Conservation (phyloP, 1,140 invertebrate species). For the Rhizoglyphus robini region DNA sequence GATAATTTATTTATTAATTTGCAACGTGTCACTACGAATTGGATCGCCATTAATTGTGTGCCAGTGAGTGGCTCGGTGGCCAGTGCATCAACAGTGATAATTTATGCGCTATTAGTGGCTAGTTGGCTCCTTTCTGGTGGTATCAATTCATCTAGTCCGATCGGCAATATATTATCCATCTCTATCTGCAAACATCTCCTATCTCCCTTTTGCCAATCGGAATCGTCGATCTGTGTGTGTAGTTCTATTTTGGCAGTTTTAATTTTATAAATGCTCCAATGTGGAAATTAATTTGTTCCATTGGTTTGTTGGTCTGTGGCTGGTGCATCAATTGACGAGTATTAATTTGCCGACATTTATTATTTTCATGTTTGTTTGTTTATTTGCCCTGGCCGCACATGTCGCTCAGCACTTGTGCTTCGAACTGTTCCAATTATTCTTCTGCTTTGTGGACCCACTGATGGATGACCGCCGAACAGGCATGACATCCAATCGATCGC, state of each 20-base stretch:
- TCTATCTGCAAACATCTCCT: too few relatives aligned
- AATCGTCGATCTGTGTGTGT: neutral
- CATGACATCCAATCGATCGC: neutral
- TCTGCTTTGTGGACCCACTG: neutral
- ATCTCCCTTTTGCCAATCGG: too few relatives aligned
- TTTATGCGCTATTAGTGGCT: neutral
- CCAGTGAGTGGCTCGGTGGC: neutral
- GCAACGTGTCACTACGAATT: constrained; percentile 4
- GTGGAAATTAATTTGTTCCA: neutral
- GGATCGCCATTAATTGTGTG: constrained; percentile 5
- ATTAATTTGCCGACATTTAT: constrained; percentile 8
- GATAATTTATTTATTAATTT: constrained; percentile 16
- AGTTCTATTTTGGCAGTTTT: neutral
- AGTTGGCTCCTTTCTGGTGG: too few relatives aligned
- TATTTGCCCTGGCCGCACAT: neutral
- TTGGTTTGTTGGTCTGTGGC: neutral
- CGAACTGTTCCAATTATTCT: neutral
- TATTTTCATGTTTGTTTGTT: constrained; percentile 6
- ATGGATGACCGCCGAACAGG: neutral
- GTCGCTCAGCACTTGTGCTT: neutral
- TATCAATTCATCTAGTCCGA: too few relatives aligned
- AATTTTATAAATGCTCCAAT: constrained; percentile 4
- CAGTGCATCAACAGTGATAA: neutral
- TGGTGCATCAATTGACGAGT: neutral
- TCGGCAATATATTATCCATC: too few relatives aligned